Base-by-base conservation (phyloP, 2,113 vertebrate species). In the Panthera tigris region DNA sequence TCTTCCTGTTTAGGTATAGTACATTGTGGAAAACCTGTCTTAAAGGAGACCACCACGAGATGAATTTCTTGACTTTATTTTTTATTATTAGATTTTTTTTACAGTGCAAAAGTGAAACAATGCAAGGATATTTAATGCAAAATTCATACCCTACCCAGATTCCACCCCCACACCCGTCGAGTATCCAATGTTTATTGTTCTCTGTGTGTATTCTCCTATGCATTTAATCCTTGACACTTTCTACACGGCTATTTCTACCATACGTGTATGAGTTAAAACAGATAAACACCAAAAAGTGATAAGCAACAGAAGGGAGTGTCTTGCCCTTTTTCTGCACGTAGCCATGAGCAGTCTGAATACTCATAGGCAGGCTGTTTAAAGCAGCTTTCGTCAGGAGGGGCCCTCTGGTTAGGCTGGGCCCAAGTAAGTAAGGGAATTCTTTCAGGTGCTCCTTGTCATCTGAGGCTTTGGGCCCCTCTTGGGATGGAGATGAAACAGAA, bases 401-500 rank as follows among this genome's bases (percentile, higher is more conserved):
- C 13, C 57, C 29, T 88, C 95, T 61, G 96, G 97, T 63, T 92
- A 96, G 79, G 36, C 86, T 0, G 4, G 79, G 57, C 82, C 39
- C 83, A 65, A 92, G 48, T 93, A 55, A 94, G 13, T 15, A 27
- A 55, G 71, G 69, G 68, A 68, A 81, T 86, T 96, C 83, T 96
- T 90, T 83, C 96, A 99, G 99, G 96, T 98, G 80, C 39, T 98
- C 97, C 52, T 97, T 90, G 5, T 96, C 98, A 1, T 98, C 98
- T 57, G 98, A 98, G 18, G 61, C 87, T 52, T 87, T 96, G 95
- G 94, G 98, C n/a, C 98, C 98, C 7, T 99, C 99, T 79, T 99
- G 98, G 98, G 99, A 99, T 16, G 87, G 82, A 66, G 99, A 99
- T 12, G 99, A 98, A 94, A 98, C 98, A 7, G 99, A 99, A 92